Evolutionary conservation across 2,888 invertebrate species (phyloP).

Genomic region (Cabera pusaria): DNA sequence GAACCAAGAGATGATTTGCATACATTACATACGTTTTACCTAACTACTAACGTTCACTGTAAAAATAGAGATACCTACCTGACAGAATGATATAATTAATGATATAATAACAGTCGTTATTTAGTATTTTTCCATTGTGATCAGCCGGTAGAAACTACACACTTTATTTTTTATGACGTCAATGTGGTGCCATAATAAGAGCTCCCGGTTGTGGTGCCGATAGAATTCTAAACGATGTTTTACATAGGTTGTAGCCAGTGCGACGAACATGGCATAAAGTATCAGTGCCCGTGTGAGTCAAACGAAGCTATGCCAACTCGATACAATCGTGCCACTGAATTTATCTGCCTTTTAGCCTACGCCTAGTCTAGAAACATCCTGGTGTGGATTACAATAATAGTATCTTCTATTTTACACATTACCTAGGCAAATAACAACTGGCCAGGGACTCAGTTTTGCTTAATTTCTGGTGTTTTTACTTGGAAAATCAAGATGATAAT

Average conservation of each 20-base stretch:
- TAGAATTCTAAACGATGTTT: conserved; percentile 21
- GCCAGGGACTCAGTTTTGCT: too few relatives aligned
- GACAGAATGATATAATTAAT: conserved; percentile 13
- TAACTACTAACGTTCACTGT: conserved; percentile 7
- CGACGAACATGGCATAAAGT: conserved; percentile 24
- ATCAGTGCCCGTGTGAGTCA: conserved; percentile 21
- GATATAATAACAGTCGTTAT: conserved; percentile 9
- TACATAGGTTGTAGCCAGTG: conserved; percentile 17
- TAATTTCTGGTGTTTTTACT: too few relatives aligned
- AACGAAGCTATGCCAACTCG: conserved; percentile 6
- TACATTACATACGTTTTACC: conserved; percentile 20
- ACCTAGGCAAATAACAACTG: too few relatives aligned
- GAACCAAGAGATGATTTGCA: conserved; percentile 40
- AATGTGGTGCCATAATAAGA: conserved; percentile 1
- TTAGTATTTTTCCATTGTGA: conserved; percentile 7
- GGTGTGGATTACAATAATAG: too few relatives aligned
- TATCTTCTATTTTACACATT: too few relatives aligned
- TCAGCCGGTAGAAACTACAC: not conserved
- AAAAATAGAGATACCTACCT: conserved; percentile 20
- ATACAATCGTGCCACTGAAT: too few relatives aligned
- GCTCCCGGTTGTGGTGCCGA: conserved; percentile 12
- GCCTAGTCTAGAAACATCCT: too few relatives aligned
- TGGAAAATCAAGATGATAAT: conserved; percentile 1
- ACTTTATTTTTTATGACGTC: conserved; percentile 17
- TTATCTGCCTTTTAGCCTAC: too few relatives aligned